Evolutionary conservation across 1,140 invertebrate species (phyloP), one percentile per base, ranked within the genome.

Genomic region (Meloidogyne chitwoodi): DNA sequence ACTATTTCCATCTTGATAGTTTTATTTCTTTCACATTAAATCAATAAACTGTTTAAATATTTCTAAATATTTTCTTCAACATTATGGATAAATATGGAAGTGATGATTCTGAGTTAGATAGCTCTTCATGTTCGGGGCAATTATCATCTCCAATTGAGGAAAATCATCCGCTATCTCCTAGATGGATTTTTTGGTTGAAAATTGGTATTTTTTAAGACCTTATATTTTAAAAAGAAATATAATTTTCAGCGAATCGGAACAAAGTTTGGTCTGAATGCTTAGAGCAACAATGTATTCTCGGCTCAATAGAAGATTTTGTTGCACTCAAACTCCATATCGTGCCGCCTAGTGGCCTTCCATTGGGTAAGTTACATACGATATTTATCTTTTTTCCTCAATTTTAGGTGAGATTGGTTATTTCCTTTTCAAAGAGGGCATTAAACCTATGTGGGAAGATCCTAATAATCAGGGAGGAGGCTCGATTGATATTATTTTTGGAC

Each of bases 341-440:
- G 63, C 63, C 63, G 12, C 63, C 63, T 29, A 64, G 63, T 64
- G 6, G 12, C 8, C 63, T 64, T 29, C 27, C 63, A 10, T 64
- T 29, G 27, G 24, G 63, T 64, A 64, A 64, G 27, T 64, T 64
- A 3, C 8, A n/a, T n/a, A n/a, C n/a, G n/a, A n/a, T n/a, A 64
- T 8, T 64, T 10, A 29, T 64, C 2, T 24, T 64, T 10, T 29
- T 24, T 26, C 12, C 63, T 64, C 11, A 64, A 26, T 29, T 64
- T 26, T 12, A 64, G 63, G 8, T 26, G 24, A 64, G 12, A 24
- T 64, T 29, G 8, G 27, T 29, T 64, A 64, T 12, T 26, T 10
- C 24, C 8, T 64, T 64, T 64, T 64, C 63, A 64, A 64, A 64
- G 63, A 64, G 63, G 63, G 63, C 24, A 64, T 64, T 64, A 29